phyloP scores from a whole-genome alignment of 2,113 vertebrate genomes.

The Platysteira castanea region DNA sequence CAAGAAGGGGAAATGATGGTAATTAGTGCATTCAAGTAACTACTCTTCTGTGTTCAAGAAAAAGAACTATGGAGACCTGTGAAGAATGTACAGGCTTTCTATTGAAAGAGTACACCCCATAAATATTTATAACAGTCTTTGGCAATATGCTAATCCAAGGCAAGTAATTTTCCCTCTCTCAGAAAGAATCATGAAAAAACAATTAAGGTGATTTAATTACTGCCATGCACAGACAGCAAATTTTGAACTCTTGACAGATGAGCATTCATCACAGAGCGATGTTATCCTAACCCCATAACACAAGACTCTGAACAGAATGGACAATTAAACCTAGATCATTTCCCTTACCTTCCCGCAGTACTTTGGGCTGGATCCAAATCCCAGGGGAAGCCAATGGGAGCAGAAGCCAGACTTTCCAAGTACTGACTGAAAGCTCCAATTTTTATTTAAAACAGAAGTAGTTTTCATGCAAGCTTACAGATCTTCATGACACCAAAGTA shows the following conservation, averaged over 20 bases:
- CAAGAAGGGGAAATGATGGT: not conserved
- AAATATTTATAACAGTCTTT: constrained; percentile 59
- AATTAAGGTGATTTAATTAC: constrained; percentile 65
- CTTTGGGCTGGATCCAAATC: constrained; percentile 36
- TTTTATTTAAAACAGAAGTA: constrained; percentile 36
- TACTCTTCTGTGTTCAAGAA: not conserved
- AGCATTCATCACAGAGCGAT: constrained; percentile 14
- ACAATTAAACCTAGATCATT: constrained; percentile 12
- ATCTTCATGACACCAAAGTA: constrained; percentile 2
- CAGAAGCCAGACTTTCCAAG: constrained; percentile 28
- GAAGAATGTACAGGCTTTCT: constrained; percentile 46
- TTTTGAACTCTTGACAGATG: constrained; percentile 16
- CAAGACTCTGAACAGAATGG: not conserved
- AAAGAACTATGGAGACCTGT: constrained; percentile 41
- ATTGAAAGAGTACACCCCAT: not conserved
- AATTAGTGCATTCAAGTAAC: not conserved
- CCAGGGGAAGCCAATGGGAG: constrained; percentile 1
- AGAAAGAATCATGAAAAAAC: constrained; percentile 23
- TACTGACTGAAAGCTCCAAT: not conserved
- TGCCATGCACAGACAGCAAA: not conserved
- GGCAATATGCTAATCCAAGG: constrained; percentile 48
- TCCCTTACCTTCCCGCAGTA: not conserved
- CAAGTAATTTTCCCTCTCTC: constrained; percentile 32
- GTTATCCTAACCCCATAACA: not conserved
- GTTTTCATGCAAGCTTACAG: constrained; percentile 11